Conservation (phyloP, 2,797 vertebrate genomes). For the Furcifer pardalis region DNA sequence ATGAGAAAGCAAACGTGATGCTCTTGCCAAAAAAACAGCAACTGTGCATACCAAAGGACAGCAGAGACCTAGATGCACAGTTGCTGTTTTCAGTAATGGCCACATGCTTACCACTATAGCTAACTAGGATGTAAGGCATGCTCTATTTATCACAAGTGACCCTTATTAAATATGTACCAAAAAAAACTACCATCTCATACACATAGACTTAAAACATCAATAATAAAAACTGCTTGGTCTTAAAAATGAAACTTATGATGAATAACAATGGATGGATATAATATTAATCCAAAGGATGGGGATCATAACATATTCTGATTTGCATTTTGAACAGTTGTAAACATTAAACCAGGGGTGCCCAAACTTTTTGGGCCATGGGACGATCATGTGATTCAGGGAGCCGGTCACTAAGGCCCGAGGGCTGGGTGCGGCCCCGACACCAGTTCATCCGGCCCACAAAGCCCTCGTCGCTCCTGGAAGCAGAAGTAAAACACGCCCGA, state of each 20-base stretch:
- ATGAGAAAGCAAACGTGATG: not conserved
- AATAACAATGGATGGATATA: not conserved
- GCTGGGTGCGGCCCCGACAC: too few species aligned
- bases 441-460: too few species aligned
- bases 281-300: constrained; percentile 1
- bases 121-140: not conserved
- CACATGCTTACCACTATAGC: not conserved
- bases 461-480: too few species aligned
- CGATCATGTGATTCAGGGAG: too few species aligned
- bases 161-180: not conserved
- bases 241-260: not conserved
- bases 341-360: constrained; percentile 66
- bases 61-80: not conserved
- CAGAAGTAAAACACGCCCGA: too few species aligned
- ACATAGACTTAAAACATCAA: not conserved
- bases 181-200: not conserved
- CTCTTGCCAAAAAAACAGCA: not conserved
- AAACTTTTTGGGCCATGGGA: too few species aligned
- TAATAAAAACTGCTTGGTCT: not conserved
- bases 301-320: constrained; percentile 21
- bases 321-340: constrained; percentile 58
- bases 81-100: not conserved
- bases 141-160: too few species aligned
- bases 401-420: too few species aligned
- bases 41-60: not conserved